Base-by-base conservation (phyloP, 2,113 vertebrate species). In the Pteropus alecto region DNA sequence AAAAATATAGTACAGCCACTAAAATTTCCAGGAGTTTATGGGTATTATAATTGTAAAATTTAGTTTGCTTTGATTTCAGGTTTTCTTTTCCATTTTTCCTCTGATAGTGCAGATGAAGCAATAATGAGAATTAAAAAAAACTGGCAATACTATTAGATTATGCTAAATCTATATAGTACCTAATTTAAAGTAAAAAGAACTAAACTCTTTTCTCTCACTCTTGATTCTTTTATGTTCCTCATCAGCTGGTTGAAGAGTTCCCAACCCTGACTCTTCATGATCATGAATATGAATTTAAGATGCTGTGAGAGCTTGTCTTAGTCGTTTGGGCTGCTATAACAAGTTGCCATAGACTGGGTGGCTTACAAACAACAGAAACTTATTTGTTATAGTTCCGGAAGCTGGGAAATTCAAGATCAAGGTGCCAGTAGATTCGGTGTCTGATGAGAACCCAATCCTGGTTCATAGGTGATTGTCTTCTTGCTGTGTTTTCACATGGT, bases 121-220 rank as follows among this genome's bases (percentile, higher is more conserved):
- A 28, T 76, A 87, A 85, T 46, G 82, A 90, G 3, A 21, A 84
- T 60, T 92, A 5, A 4, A n/a, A 68, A 81, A 78, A 56, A 65
- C 63, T 93, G n/a, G 19, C 33, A 87, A 95, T 26, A 87, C 7
- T 63, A 24, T 92, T 38, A 79, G n/a, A 74, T 77, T 70, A 26
- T 76, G 26, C n/a, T 65, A 88, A 94, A 63, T 68, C 38, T 3
- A 76, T 68, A 54, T 28, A 87, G 33, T 48, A 88, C 8, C 35
- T 78, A 77, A 82, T 63, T 71, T 87, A 96, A 94, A 96, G 63
- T 73, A 89, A 97, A 97, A 98, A 7, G 1, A 68, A n/a, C 12
- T 1, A 30, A 18, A 12, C n/a, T 22, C 83, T 41, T 67, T 54
- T 43, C 12, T 76, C 26, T 92, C 33, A 56, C 46, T 73, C 28